Evolutionary conservation across 2,113 vertebrate genomes (phyloP), one percentile per base, ranked within the genome.

Genomic region (Alethe diademata): DNA sequence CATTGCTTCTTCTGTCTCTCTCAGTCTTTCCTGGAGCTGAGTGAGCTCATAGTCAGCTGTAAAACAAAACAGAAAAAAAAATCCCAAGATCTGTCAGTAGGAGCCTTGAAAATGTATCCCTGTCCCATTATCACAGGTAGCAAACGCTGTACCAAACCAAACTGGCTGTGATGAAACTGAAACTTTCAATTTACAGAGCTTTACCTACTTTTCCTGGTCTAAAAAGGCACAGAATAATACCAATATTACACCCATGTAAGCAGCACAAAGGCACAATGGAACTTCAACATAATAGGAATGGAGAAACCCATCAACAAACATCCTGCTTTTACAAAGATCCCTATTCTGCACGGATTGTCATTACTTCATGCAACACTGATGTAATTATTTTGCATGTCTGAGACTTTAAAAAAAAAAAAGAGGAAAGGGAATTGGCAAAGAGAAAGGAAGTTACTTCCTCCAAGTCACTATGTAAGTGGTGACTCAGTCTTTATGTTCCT

Each of bases 11-110:
- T 99, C 99, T 1, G 99, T 99, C 91, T 99, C 99, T 86, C 97
- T 98, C 93, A 99, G 97, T 95, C 98, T 99, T 96, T 99, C 99
- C 97, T 99, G 99, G 61, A 99, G 98, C 92, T 99, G 99, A 65
- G 97, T 92, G 87, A 99, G 98, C 86, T 99, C 98, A 88, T 98
- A 99, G 95, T 99, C 99, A 66, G 99, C 99, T 99, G 93, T 73
- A 97, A 98, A 93, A 86, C 26, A 94, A 86, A 38, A 69, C 16
- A 48, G 51, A 53, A 70, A 16, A 36, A 69, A 6, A 35, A 42
- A 2, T 29, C 43, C 71, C 92, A 90, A 95, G 29, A 81, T 72
- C 29, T 26, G 74, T 83, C 50, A 83, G 12, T 23, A 40, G 14
- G 5, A 91, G 58, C 60, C 90, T 58, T 50, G 64, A 86, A 93